Percentiles rank a stretch among this genome's conserved stretches.
These are phyloP conservation scores for Drosophila percnosoma DNA, from an alignment of 2,888 invertebrate genomes.

Conservation along the genomic window DNA sequence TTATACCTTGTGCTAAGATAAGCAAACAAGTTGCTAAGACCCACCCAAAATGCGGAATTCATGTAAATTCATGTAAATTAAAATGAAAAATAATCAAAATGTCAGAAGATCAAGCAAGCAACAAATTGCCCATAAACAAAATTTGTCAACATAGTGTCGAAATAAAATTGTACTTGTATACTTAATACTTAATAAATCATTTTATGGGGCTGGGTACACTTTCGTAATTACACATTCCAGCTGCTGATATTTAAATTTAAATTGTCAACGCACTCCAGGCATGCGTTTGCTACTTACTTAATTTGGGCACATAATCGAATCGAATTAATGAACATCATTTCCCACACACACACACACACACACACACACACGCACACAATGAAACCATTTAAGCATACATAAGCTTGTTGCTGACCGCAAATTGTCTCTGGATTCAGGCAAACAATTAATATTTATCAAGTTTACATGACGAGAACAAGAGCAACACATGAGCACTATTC, in stretches of 20 bases:
- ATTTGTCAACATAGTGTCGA: constrained; percentile 56
- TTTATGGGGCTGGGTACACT: constrained; percentile 48
- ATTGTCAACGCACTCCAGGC: constrained; percentile 46
- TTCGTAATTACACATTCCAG: constrained; percentile 54
- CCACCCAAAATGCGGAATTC: constrained; percentile 54
- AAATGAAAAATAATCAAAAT: constrained; percentile 25
- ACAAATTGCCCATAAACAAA: constrained; percentile 65
- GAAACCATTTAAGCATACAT: constrained; percentile 12
- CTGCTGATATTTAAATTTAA: constrained; percentile 41
- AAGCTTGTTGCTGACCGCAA: constrained; percentile 64
- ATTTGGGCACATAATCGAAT: constrained; percentile 57
- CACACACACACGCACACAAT: constrained; percentile 20
- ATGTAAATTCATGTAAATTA: constrained; percentile 20
- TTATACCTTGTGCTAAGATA: constrained; percentile 26
- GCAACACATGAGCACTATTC: constrained; percentile 6
- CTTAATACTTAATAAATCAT: constrained; percentile 64
- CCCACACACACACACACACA: constrained; percentile 20
- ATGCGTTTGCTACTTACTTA: constrained; percentile 26
- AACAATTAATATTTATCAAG: constrained; percentile 78
- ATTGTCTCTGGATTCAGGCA: constrained; percentile 57
- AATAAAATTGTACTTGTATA: constrained; percentile 41
- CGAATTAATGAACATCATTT: constrained; percentile 63
- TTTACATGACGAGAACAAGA: constrained; percentile 31
- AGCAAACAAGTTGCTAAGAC: constrained; percentile 31
- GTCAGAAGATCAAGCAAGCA: constrained; percentile 65